Percentiles rank a stretch among this genome's conserved stretches.
phyloP scores from a whole-genome alignment of 2,113 vertebrate species.

The Solea senegalensis region DNA sequence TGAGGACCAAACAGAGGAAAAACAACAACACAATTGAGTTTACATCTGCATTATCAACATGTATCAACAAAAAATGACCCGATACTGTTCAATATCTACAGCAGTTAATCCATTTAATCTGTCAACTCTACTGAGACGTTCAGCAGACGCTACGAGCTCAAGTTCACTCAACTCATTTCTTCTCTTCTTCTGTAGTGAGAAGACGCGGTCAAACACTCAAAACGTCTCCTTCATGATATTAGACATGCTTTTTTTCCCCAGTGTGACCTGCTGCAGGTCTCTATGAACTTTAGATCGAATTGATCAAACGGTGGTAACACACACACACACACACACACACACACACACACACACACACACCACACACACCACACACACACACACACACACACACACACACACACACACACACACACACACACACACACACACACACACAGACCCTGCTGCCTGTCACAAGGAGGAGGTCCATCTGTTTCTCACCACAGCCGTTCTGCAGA shows the following conservation, averaged over 20 bases:
- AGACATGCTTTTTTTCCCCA: conserved; percentile 18
- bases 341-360: neutral
- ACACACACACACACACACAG: neutral
- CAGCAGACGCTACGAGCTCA: no score
- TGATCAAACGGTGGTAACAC: conserved; percentile 49
- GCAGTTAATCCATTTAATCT: no score
- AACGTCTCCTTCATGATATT: conserved; percentile 47
- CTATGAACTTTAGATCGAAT: conserved; percentile 68
- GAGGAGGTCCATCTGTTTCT: conserved; percentile 64
- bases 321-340: conserved; percentile 11
- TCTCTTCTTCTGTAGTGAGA: conserved; percentile 34
- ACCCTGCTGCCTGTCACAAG: conserved; percentile 38
- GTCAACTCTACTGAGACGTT: no score
- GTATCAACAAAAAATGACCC: no score
- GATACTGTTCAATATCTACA: no score
- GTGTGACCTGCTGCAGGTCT: conserved; percentile 38
- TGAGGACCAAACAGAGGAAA: no score
- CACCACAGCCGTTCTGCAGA: conserved; percentile 39
- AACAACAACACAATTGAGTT: no score
- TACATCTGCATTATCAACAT: no score
- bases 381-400: conserved; percentile 3
- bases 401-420: conserved; percentile 11
- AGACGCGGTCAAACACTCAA: neutral
- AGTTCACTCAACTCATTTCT: neutral
- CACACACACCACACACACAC: neutral